Evolutionary conservation across 2,797 vertebrate species (phyloP).

Genomic region (Mionectes olivaceus): DNA sequence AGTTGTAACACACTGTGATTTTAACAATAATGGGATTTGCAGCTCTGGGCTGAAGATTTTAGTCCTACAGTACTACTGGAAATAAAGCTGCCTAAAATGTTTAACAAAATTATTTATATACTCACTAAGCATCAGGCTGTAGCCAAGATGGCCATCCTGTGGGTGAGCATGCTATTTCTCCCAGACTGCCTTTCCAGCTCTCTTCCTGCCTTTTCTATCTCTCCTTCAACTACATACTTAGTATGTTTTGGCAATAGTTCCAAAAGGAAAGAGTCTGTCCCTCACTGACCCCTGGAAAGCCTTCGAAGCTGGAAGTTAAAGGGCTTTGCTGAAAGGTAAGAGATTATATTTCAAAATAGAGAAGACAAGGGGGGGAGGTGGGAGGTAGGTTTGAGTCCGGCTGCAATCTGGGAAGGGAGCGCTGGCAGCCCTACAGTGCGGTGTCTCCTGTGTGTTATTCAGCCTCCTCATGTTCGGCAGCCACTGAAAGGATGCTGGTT

Average conservation of each 20-base stretch:
- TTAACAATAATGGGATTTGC: background rate
- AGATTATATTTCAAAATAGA: background rate
- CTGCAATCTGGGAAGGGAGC: background rate
- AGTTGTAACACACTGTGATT: background rate
- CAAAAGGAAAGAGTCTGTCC: background rate
- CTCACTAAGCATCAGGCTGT: background rate
- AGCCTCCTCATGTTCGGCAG: background rate
- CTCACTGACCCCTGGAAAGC: background rate
- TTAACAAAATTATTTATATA: background rate
- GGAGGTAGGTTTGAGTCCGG: rapidly evolving
- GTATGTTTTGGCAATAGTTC: background rate
- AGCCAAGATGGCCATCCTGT: background rate
- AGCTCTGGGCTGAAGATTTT: background rate
- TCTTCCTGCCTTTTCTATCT: background rate
- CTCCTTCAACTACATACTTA: background rate
- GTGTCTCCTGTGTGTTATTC: background rate
- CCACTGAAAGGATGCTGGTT: background rate
- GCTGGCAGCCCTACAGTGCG: background rate
- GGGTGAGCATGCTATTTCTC: background rate
- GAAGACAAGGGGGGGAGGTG: background rate
- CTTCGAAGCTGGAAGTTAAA: background rate
- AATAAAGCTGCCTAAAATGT: background rate
- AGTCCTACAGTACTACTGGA: background rate
- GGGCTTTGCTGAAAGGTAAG: background rate
- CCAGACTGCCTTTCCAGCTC: background rate